Base-by-base conservation (phyloP, 2,113 vertebrate species). In the Melanostigma gelatinosum region DNA sequence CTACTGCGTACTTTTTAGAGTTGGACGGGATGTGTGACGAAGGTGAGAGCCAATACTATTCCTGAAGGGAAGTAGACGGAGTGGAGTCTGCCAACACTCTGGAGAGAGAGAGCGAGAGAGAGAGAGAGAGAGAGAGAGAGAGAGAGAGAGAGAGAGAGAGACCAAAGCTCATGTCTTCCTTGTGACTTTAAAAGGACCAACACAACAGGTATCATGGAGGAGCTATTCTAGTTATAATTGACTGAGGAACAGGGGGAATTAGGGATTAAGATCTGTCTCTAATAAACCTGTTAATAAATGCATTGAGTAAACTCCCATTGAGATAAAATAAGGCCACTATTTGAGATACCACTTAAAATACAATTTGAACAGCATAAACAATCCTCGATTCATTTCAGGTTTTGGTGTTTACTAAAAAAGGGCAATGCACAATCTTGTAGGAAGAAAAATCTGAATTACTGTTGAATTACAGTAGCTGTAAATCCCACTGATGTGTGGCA, bases 1-100 rank as follows among this genome's bases (percentile, higher is more conserved):
- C 77, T 64, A 65, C 70, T 74, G 76, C 29, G 18, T 66, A 76
- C 79, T 83, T 86, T 72, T 48, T 57, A 57, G 68, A 87, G 77
- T 40, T 75, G 6, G 79, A n/a, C 40, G 62, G 36, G 34, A 74
- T 38, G 54, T 32, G 84, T 67, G 84, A 70, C 58, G 44, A 74
- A 77, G 75, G 77, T 72, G 86, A 75, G 48, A 50, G 82, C 79
- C 79, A 82, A 42, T 27, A 76, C 55, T 44, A 4, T 65, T 75
- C 63, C 79, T 81, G 65, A 78, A 64, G 66, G 72, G 78, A 75
- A 57, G 72, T 2, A 68, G 80, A 60, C 11, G 9, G 61, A 11
- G 50, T 72, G 77, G 55, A 64, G 57, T 76, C 64, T 79, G 78
- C 72, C 83, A 84, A 48, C 48, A 10, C 57, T 69, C 34, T 36